Percentiles rank a stretch among this genome's conserved stretches.
Evolutionary conservation across 1,140 invertebrate genomes (phyloP).

Genomic region (Drosophila asahinai): DNA sequence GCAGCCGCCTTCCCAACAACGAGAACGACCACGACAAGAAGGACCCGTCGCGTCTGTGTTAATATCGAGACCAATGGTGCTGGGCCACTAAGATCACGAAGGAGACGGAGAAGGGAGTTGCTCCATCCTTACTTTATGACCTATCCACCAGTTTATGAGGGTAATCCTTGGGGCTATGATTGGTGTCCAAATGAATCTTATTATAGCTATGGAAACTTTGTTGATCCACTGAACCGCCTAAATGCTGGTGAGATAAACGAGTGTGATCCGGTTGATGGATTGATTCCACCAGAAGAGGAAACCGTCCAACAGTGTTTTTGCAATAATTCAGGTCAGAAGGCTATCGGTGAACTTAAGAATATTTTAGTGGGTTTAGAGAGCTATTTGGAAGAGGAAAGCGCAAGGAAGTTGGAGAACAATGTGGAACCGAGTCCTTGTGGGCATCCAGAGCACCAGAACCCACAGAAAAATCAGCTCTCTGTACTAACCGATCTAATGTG

Average conservation of each 20-base stretch:
- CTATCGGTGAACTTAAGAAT: constrained; percentile 14
- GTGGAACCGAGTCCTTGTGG: not conserved
- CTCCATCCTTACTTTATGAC: not conserved
- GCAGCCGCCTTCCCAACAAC: constrained; percentile 12
- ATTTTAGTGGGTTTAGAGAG: constrained; percentile 8
- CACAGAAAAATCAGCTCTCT: not conserved
- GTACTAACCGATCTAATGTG: constrained; percentile 37
- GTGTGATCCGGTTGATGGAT: not conserved
- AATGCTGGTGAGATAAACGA: constrained; percentile 6
- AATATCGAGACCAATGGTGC: constrained; percentile 53
- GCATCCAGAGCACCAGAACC: not conserved
- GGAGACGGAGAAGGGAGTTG: constrained; percentile 12
- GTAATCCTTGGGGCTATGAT: not conserved
- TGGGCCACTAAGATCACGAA: not conserved
- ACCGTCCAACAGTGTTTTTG: not conserved
- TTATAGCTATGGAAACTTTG: constrained; percentile 1
- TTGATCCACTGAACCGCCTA: constrained; percentile 1
- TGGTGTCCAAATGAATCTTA: not conserved
- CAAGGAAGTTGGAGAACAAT: not conserved
- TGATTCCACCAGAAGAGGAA: not conserved
- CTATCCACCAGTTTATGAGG: not conserved
- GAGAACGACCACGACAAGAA: constrained; percentile 43
- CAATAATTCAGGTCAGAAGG: not conserved
- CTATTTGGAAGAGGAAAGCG: constrained; percentile 5
- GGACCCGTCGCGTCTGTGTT: constrained; percentile 44